Conservation (phyloP, 2,113 vertebrate genomes). For the Microcebus jonahi region DNA sequence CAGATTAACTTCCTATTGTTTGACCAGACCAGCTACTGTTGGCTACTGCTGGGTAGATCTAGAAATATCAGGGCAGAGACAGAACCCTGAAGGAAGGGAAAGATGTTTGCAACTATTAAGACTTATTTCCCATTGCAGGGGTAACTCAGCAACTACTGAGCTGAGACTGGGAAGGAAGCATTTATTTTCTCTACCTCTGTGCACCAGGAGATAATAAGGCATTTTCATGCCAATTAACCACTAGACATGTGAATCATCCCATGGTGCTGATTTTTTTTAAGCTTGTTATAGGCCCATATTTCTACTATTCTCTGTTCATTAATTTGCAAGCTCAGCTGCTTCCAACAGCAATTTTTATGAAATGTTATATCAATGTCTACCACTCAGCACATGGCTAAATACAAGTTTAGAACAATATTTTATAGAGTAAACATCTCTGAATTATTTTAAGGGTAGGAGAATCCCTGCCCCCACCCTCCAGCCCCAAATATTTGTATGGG, state of each 20-base stretch:
- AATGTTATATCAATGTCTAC: not conserved
- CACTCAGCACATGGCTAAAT: not conserved
- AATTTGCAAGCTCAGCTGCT: constrained; percentile 20
- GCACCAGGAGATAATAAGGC: not conserved
- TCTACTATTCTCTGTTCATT: not conserved
- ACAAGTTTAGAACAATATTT: not conserved
- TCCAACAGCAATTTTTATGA: not conserved
- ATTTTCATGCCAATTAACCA: not conserved
- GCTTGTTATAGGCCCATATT: not conserved
- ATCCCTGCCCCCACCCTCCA: not conserved
- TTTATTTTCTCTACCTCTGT: not conserved
- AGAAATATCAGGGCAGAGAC: not conserved
- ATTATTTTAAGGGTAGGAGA: not conserved
- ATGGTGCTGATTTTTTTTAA: not conserved
- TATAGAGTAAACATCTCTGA: not conserved
- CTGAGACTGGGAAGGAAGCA: not conserved
- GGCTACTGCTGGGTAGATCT: not conserved
- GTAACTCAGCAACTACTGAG: not conserved
- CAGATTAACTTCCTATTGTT: not conserved
- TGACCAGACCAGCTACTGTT: not conserved
- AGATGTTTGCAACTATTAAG: not conserved
- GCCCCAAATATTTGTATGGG: not conserved
- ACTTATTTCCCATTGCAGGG: not conserved
- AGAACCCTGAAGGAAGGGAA: not conserved
- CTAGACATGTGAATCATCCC: not conserved